Evolutionary conservation across 2,888 invertebrate species (phyloP), one percentile per base, ranked within the genome.

Genomic region (Philopedon plagiatum): DNA sequence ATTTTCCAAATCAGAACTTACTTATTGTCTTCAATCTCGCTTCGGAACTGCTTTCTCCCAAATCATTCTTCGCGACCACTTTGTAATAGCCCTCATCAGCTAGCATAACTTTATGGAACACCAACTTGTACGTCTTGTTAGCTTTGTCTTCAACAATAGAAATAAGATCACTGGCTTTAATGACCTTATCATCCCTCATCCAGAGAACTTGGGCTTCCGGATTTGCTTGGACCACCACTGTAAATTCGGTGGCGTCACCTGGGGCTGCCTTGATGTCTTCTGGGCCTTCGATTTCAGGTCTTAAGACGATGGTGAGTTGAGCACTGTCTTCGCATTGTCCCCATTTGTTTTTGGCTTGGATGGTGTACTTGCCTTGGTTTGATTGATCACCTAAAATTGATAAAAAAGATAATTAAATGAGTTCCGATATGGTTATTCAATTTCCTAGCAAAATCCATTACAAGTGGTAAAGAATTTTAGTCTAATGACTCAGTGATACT

Each of bases 171-270:
- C 88, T 88, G 0, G 89, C 87, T 77, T 90, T 87, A 67, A 93
- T 87, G 21, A 89, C 87, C 70, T 89, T 86, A 11, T 90, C 91
- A 76, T 92, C 90, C 82, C 91, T 92, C 72, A 87, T 88, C 97
- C 97, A 98, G 78, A 93, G 90, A 1, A 99, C 91, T 76, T 93
- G 93, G 1, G 98, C 96, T 75, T 92, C 90, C 0, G 99, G 99
- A 85, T 96, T 96, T 21, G 97, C 96, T 78, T 92, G 91, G 1
- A 73, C 70, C 7, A 67, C 73, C 39, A 72, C 74, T 7, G 79
- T 91, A 83, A 98, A 92, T 73, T 91, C 90, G 21, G 93, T 91
- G 26, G 92, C 90, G 79, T 95, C 93, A 64, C 91, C 94, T 0
- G 95, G 95, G 71, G 91, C 89, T 0, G 91, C 91, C 21, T 89